These are phyloP conservation scores for Rattus rattus DNA, from an alignment of 2,113 vertebrate species.

Conservation along the genomic window DNA sequence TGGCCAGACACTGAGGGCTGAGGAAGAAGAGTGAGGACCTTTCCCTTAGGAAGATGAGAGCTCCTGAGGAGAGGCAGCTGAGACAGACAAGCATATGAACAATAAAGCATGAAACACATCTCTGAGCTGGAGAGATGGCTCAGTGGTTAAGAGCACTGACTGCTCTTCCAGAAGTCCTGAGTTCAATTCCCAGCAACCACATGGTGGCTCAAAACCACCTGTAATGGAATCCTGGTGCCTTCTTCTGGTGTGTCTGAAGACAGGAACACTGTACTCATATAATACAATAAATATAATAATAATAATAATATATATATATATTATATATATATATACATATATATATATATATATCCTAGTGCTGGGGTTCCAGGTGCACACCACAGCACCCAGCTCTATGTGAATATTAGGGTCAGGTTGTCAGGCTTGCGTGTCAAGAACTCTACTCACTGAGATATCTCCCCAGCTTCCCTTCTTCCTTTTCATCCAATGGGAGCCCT, in stretches of 20 bases:
- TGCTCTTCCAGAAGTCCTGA: too few species aligned
- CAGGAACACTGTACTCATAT: too few species aligned
- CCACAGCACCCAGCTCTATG: not conserved
- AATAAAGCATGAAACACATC: slow-evolving; percentile 2
- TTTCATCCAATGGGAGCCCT: not conserved
- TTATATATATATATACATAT: too few species aligned
- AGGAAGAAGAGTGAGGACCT: not conserved
- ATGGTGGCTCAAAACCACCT: too few species aligned
- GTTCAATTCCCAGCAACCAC: too few species aligned
- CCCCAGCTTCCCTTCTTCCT: not conserved
- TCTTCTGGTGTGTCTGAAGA: too few species aligned
- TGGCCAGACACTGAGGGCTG: too few species aligned
- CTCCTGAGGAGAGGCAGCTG: not conserved
- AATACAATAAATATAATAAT: too few species aligned
- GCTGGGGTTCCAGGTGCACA: too few species aligned
- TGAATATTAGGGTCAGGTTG: not conserved
- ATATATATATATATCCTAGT: not conserved
- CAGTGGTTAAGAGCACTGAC: too few species aligned
- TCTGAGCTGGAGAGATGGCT: not conserved
- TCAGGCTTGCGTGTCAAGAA: not conserved
- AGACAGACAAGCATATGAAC: not conserved
- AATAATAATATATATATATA: too few species aligned
- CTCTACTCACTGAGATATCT: not conserved
- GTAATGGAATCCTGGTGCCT: too few species aligned
- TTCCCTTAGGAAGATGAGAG: not conserved